These are phyloP conservation scores for Drosophila ficusphila DNA, from an alignment of 1,140 invertebrate species.

Conservation along the genomic window DNA sequence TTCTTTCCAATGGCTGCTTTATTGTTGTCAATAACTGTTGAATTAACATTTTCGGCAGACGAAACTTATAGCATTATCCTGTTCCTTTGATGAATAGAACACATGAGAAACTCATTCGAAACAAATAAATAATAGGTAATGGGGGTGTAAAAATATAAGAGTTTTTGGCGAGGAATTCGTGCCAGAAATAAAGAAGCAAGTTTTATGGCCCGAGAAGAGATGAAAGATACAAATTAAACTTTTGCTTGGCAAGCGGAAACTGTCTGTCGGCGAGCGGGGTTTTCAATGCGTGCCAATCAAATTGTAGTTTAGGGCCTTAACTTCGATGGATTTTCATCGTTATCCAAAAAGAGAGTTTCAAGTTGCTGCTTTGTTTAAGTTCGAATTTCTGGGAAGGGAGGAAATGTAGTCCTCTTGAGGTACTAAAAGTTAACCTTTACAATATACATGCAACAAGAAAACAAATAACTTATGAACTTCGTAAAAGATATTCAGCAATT, in stretches of 20 bases:
- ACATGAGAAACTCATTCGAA: background rate
- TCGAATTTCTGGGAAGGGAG: background rate
- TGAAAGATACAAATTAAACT: constrained; percentile 41
- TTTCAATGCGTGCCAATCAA: constrained; percentile 14
- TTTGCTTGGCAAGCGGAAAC: constrained; percentile 22
- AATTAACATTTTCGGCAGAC: background rate
- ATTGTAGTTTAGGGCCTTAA: constrained; percentile 5
- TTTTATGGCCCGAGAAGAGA: constrained; percentile 29
- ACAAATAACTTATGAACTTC: too few species aligned
- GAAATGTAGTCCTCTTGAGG: background rate
- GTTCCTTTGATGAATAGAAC: background rate
- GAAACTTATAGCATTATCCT: background rate
- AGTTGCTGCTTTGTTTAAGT: background rate
- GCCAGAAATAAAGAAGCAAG: constrained; percentile 6
- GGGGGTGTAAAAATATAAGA: background rate
- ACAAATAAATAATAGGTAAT: constrained; percentile 1
- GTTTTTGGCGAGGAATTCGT: background rate
- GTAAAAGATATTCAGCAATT: too few species aligned
- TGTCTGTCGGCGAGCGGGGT: background rate
- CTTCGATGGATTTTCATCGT: background rate
- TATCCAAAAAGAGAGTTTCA: background rate
- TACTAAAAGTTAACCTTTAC: background rate
- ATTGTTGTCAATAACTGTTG: background rate
- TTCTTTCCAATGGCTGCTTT: background rate
- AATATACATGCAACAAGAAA: background rate